Percentiles rank a stretch among this genome's conserved stretches.
phyloP scores from a whole-genome alignment of 2,888 invertebrate genomes.

The Proisotoma minuta region DNA sequence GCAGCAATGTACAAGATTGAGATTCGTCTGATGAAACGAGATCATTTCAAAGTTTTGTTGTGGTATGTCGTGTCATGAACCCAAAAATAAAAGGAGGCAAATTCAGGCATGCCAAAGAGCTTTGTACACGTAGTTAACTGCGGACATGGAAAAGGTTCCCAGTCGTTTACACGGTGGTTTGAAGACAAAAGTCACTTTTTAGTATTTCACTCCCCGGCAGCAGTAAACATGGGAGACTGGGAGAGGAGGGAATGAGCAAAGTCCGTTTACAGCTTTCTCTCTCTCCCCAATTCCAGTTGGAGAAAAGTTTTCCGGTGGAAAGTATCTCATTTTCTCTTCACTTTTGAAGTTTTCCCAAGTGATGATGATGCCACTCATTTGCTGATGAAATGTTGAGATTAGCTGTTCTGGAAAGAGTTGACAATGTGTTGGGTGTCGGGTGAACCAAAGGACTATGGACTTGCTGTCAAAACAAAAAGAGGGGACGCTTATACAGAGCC shows the following conservation, averaged over 20 bases:
- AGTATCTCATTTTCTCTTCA: conserved; percentile 4
- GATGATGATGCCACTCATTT: conserved; percentile 10
- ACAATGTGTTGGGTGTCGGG: background rate
- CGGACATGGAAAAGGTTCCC: background rate
- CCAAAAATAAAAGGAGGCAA: background rate
- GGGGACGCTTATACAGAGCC: background rate
- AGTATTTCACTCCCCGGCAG: background rate
- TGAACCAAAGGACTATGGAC: background rate
- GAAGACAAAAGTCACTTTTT: background rate
- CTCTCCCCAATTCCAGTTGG: too few relatives aligned
- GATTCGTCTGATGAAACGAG: background rate
- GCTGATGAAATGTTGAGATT: conserved; percentile 12
- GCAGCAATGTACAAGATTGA: background rate
- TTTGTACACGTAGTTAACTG: background rate
- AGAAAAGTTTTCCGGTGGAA: too few relatives aligned
- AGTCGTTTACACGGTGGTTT: too few relatives aligned
- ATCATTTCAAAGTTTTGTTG: conserved; percentile 1
- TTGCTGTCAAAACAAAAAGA: background rate
- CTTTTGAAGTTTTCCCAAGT: conserved; percentile 13
- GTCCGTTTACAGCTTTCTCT: too few relatives aligned
- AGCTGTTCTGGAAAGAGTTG: conserved; percentile 3
- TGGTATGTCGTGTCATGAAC: background rate
- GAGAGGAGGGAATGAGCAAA: too few relatives aligned
- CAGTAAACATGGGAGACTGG: background rate
- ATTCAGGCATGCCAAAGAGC: background rate